phyloP scores from a whole-genome alignment of 2,888 invertebrate genomes.

The Noctua fimbriata region DNA sequence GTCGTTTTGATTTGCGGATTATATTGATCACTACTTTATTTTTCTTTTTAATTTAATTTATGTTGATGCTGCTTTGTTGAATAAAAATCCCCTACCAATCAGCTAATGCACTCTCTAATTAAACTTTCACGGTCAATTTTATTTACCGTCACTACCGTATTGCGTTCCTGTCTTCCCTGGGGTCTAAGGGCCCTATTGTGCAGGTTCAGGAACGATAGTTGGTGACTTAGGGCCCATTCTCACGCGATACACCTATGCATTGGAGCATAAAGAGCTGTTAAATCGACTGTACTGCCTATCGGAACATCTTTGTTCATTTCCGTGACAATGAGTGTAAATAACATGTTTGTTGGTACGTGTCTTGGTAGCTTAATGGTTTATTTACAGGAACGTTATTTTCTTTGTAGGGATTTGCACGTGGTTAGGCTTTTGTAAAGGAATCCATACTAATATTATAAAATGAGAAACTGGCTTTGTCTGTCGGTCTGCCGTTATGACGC shows the following conservation, averaged over 20 bases:
- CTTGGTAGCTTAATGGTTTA: constrained; percentile 24
- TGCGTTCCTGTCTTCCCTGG: constrained; percentile 63
- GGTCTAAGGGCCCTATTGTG: constrained; percentile 55
- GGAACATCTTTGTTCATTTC: constrained; percentile 64
- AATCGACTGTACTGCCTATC: constrained; percentile 63
- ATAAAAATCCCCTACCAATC: constrained; percentile 53
- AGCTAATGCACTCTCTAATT: constrained; percentile 65
- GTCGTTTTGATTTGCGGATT: constrained; percentile 19
- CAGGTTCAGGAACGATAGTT: constrained; percentile 52
- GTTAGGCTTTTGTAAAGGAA: background rate
- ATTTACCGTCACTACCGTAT: constrained; percentile 51
- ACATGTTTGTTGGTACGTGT: constrained; percentile 38
- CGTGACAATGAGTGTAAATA: constrained; percentile 64
- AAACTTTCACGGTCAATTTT: constrained; percentile 50
- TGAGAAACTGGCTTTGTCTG: background rate
- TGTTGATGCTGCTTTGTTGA: background rate
- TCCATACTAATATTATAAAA: background rate
- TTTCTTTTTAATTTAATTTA: background rate
- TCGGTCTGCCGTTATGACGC: background rate
- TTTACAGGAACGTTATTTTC: constrained; percentile 29
- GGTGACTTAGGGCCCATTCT: constrained; percentile 62
- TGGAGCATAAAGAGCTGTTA: constrained; percentile 60
- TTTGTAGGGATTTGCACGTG: constrained; percentile 5
- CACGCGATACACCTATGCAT: constrained; percentile 64
- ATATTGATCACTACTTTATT: background rate